Conservation (phyloP, 1,140 invertebrate genomes). For the Drosophila ananassae region DNA sequence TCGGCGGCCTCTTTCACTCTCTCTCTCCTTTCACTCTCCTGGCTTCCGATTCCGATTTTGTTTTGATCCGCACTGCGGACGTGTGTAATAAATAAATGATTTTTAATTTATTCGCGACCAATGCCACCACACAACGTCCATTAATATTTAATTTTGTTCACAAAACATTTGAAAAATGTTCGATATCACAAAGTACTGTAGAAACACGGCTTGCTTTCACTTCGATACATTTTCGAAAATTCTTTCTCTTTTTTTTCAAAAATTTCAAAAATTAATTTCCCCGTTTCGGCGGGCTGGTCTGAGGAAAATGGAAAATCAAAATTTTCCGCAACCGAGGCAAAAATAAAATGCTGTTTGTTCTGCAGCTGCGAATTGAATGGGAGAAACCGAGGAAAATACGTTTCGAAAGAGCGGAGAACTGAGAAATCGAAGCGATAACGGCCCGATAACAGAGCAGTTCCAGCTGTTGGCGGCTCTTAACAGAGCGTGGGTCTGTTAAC, state of each 20-base stretch:
- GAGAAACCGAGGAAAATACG: slow-evolving; percentile 50
- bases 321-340: slow-evolving; percentile 16
- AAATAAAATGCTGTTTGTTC: slow-evolving; percentile 17
- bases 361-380: slow-evolving; percentile 52
- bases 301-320: slow-evolving; percentile 6
- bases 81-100: slow-evolving; percentile 35
- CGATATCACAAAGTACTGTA: slow-evolving; percentile 9
- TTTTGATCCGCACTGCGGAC: slow-evolving; percentile 39
- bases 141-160: slow-evolving; percentile 30
- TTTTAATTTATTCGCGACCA: slow-evolving; percentile 34
- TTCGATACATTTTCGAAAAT: slow-evolving; percentile 9
- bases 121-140: slow-evolving; percentile 28
- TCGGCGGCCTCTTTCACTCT: not conserved
- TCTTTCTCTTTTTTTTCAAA: slow-evolving; percentile 4
- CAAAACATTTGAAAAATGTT: slow-evolving; percentile 24
- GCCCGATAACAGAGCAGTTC: slow-evolving; percentile 25
- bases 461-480: slow-evolving; percentile 29
- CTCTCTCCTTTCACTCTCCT: slow-evolving; percentile 8
- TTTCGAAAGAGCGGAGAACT: slow-evolving; percentile 37
- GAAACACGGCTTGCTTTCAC: slow-evolving; percentile 37
- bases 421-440: slow-evolving; percentile 27
- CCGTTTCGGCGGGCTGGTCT: not conserved
- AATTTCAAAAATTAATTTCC: slow-evolving; percentile 5
- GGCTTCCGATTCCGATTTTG: slow-evolving; percentile 32
- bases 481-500: slow-evolving; percentile 34